phyloP scores from a whole-genome alignment of 2,888 invertebrate species.

The Drosophila dives region DNA sequence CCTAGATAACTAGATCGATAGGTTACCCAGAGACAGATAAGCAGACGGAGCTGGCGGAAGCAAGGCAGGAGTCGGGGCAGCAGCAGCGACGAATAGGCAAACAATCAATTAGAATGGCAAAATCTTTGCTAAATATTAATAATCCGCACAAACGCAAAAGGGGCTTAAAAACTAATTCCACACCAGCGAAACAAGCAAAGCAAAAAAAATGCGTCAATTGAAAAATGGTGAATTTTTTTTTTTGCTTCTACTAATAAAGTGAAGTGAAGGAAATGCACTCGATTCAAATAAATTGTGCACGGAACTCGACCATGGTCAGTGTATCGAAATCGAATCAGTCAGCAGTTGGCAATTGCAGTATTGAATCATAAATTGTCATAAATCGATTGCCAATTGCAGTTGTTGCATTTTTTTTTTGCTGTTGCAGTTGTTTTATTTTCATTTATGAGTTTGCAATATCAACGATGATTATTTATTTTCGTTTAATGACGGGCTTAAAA shows the following conservation, averaged over 20 bases:
- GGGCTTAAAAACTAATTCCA: conserved; percentile 77
- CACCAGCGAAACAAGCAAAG: conserved; percentile 33
- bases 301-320: conserved; percentile 32
- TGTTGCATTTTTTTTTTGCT: conserved; percentile 48
- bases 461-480: conserved; percentile 72
- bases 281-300: conserved; percentile 25
- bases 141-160: conserved; percentile 73
- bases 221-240: conserved; percentile 46
- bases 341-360: conserved; percentile 16
- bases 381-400: conserved; percentile 60
- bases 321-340: conserved; percentile 13
- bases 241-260: background rate
- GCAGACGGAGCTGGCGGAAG: conserved; percentile 14
- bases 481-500: conserved; percentile 71
- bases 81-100: conserved; percentile 49
- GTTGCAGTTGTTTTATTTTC: conserved; percentile 45
- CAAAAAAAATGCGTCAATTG: conserved; percentile 33
- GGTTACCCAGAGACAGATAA: conserved; percentile 64
- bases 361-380: conserved; percentile 38
- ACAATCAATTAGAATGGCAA: conserved; percentile 80
- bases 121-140: conserved; percentile 76
- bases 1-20: conserved; percentile 76
- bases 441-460: conserved; percentile 74
- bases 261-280: conserved; percentile 39
- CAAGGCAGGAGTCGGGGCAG: conserved; percentile 6